phyloP scores from a whole-genome alignment of 2,888 invertebrate species.

The Choristoneura rosaceana region DNA sequence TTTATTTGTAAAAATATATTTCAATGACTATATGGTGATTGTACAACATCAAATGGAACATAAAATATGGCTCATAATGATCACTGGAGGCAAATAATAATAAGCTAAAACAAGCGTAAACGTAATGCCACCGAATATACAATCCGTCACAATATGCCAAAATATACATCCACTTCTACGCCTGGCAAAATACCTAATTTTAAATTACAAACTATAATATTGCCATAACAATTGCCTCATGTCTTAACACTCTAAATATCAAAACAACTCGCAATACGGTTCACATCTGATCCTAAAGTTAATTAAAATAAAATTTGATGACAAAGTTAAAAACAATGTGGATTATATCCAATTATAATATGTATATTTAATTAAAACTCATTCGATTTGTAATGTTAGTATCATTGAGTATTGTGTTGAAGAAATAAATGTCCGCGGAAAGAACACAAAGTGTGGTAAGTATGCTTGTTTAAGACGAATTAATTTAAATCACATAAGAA shows the following conservation, averaged over 20 bases:
- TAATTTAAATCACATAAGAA: conserved; percentile 15
- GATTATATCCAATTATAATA: conserved; percentile 36
- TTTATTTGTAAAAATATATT: conserved; percentile 61
- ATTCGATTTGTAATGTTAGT: conserved; percentile 49
- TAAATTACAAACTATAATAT: conserved; percentile 35
- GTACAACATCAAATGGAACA: conserved; percentile 70
- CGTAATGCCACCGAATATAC: conserved; percentile 25
- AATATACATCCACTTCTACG: conserved; percentile 30
- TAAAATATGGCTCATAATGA: conserved; percentile 75
- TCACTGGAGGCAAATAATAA: conserved; percentile 61
- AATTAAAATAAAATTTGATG: conserved; percentile 27
- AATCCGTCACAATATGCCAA: conserved; percentile 28
- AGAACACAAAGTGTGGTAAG: conserved; percentile 8
- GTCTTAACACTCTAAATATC: conserved; percentile 22
- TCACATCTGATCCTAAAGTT: conserved; percentile 16
- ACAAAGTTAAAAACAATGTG: conserved; percentile 28
- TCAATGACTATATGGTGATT: conserved; percentile 62
- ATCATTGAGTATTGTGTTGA: conserved; percentile 56
- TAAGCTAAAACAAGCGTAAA: conserved; percentile 45
- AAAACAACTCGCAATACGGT: conserved; percentile 28
- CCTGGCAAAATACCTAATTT: conserved; percentile 25
- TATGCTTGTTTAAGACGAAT: not conserved
- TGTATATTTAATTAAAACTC: conserved; percentile 22
- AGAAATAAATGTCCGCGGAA: conserved; percentile 27
- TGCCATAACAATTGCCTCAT: conserved; percentile 41